Evolutionary conservation across 2,888 invertebrate species (phyloP), one percentile per base, ranked within the genome.

Genomic region (Amphipoea oculea): DNA sequence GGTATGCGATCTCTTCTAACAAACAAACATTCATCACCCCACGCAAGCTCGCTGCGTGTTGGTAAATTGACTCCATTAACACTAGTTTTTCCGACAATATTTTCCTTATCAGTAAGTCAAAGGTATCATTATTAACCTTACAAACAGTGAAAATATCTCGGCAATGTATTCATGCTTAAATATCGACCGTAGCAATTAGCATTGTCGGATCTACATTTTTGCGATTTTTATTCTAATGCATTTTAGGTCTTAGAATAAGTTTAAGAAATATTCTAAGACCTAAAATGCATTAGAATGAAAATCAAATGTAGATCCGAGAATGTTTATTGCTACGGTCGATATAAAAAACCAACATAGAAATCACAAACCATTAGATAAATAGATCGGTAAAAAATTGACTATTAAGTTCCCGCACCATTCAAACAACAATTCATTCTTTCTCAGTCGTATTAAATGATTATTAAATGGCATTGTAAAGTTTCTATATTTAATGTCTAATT

Each of bases 91-190:
- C 54, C 45, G 62, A 62, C 68, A 23, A 14, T 81, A 45, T 81
- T 81, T 80, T 81, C 80, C 81, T 81, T 81, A 75, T 68, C 67
- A 54, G 5, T 54, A 75, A 81, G 75, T 75, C 51, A 75, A 81
- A 45, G n/a, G 45, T 73, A 73, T 73, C 40, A 73, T 76, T 40
- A 51, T 63, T 63, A 23, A 74, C 63, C 62, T 73, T 29, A 23
- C 17, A n/a, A 36, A 36, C 29, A 42, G 36, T 65, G 36, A 2
- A 48, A 29, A 70, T n/a, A 71, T n/a, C 20, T 45, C 1, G 23
- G 17, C 36, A 36, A 63, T 63, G 29, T 29, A 29, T 45, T 29
- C 9, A 45, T 45, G 6, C n/a, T n/a, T 17, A 6, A n/a, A 40
- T 9, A 40, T n/a, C n/a, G n/a, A n/a, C n/a, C n/a, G n/a, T n/a